phyloP scores from a whole-genome alignment of 2,888 invertebrate species.

The Pachydiplax longipennis region DNA sequence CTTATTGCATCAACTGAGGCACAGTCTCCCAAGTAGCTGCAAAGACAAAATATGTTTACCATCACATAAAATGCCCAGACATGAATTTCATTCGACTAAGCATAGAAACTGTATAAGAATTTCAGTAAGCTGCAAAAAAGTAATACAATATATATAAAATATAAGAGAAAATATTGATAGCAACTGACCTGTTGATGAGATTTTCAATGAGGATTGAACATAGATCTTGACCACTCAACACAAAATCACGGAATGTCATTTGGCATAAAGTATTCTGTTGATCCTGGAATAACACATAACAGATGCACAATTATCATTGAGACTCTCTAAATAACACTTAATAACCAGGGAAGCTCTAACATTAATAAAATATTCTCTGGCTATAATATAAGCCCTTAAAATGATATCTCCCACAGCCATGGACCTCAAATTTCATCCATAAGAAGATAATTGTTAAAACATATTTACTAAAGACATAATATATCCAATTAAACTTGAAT shows the following conservation, averaged over 20 bases:
- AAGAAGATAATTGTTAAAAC: too few species aligned
- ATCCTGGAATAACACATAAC: constrained; percentile 59
- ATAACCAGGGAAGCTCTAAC: too few species aligned
- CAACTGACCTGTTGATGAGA: constrained; percentile 74
- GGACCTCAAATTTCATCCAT: too few species aligned
- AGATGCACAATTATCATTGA: neutral
- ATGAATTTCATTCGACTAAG: too few species aligned
- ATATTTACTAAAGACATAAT: too few species aligned
- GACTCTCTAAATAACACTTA: neutral
- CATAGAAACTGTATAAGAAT: too few species aligned
- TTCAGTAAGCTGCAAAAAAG: too few species aligned
- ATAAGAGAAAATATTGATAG: constrained; percentile 11
- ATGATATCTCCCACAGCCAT: too few species aligned
- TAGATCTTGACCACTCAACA: constrained; percentile 79
- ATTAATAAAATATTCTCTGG: too few species aligned
- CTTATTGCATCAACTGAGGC: constrained; percentile 94
- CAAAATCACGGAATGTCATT: constrained; percentile 73
- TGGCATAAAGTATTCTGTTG: constrained; percentile 66
- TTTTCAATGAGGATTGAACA: constrained; percentile 80
- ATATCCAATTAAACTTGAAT: too few species aligned
- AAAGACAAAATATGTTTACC: constrained; percentile 49
- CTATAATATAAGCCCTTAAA: too few species aligned
- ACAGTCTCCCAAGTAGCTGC: constrained; percentile 89
- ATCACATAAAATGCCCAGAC: too few species aligned
- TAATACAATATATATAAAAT: neutral